Percentiles rank a stretch among this genome's conserved stretches.
Conservation (phyloP, 2,888 invertebrate species). For the Chelonus formosanus region DNA sequence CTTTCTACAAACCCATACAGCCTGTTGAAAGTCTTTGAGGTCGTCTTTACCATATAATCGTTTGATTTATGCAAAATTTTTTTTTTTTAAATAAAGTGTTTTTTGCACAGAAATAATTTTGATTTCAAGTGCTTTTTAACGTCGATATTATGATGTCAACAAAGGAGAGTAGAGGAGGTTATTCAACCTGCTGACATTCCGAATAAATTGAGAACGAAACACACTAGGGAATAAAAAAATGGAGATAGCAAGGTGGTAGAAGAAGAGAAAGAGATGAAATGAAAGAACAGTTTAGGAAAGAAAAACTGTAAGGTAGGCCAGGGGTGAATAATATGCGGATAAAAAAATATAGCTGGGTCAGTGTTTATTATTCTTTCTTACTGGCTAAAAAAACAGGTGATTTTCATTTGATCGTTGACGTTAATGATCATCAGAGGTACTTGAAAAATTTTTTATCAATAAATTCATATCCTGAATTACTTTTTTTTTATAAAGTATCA, state of each 20-base stretch:
- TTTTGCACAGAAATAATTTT: not conserved
- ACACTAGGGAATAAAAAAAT: conserved; percentile 10
- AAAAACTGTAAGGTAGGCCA: conserved; percentile 40
- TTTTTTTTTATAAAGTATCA: too few relatives aligned
- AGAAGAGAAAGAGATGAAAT: conserved; percentile 10
- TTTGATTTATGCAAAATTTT: not conserved
- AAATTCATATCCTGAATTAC: too few relatives aligned
- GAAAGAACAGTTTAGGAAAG: conserved; percentile 5
- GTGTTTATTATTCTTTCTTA: conserved; percentile 34
- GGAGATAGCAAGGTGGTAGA: conserved; percentile 8
- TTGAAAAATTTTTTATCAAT: too few relatives aligned
- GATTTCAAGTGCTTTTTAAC: not conserved
- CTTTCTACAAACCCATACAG: conserved; percentile 3
- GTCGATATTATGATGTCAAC: conserved; percentile 8
- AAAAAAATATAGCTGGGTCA: conserved; percentile 46
- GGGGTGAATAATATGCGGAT: conserved; percentile 42
- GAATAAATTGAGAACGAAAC: conserved; percentile 56
- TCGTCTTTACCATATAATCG: conserved; percentile 3
- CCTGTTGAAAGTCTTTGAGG: conserved; percentile 12
- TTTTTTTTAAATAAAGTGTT: not conserved
- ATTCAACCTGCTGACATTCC: conserved; percentile 37
- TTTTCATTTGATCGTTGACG: too few relatives aligned
- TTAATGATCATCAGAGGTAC: too few relatives aligned
- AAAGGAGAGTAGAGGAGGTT: conserved; percentile 3
- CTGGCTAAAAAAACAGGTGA: too few relatives aligned